Evolutionary conservation across 1,140 invertebrate species (phyloP), one percentile per base, ranked within the genome.

Genomic region (Nephotettix cincticeps): DNA sequence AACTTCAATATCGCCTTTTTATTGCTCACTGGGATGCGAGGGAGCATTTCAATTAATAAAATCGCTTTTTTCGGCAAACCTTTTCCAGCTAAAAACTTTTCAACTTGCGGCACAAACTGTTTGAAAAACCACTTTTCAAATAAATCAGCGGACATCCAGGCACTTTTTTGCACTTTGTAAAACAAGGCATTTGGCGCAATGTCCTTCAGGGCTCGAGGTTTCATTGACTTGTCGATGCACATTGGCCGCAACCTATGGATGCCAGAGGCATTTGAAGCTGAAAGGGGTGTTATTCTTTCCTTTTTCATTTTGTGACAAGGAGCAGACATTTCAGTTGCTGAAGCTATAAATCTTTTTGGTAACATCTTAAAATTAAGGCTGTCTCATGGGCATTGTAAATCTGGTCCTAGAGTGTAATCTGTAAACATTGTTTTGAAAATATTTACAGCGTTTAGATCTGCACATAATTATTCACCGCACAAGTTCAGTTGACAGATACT

Each of bases 31-130:
- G 68, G 75, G 75, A 73, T 78, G 72, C 4, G 77, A 72, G 54
- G 74, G 77, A 43, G 74, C 74, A 76, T 80, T 80, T 79, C 78
- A 1, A 79, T 69, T 17, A 80, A 56, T 21, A 79, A 66, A 9
- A 79, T 63, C 17, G 77, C 75, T 72, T 76, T 66, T 1, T 23
- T 9, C 27, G 73, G 75, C 21, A 78, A 71, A 11, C 71, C 65
- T 56, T 76, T 72, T 29, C 58, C 40, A 9, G 27, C 63, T 40
- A 2, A 67, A 74, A 76, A 76, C 17, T 27, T 23, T 45, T 75
- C 76, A 2, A 77, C 76, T 30, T 65, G 2, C n/a, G 75, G 77
- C 27, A 80, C 74, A 66, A 80, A 79, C 68, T 76, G 70, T 2
- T 66, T 74, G 11, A 72, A 47, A 69, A 78, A 78, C 77, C 78